These are phyloP conservation scores for Cynodonichthys magdalenae DNA, from an alignment of 2,797 vertebrate genomes.

Conservation along the genomic window DNA sequence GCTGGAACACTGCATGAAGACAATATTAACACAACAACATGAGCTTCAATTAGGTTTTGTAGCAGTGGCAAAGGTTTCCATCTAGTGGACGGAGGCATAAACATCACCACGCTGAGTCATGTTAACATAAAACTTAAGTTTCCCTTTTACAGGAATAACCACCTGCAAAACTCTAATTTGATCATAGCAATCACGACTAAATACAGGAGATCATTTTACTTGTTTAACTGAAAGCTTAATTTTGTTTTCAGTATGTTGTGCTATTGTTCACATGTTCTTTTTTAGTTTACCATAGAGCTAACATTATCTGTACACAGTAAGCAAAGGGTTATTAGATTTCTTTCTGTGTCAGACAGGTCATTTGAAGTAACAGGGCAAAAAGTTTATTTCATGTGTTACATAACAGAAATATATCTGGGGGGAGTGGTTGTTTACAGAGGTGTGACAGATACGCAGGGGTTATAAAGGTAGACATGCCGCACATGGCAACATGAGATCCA, in stretches of 20 bases:
- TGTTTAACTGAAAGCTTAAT: constrained; percentile 12
- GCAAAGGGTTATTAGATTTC: constrained; percentile 36
- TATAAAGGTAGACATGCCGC: constrained; percentile 1
- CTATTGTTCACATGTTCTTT: neutral
- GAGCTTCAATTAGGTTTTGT: neutral
- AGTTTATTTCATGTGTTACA: constrained; percentile 15
- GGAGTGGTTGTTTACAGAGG: constrained; percentile 25
- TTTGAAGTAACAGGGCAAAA: neutral
- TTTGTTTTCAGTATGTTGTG: constrained; percentile 13
- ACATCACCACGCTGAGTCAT: constrained; percentile 8
- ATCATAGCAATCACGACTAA: no score
- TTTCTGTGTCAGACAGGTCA: constrained; percentile 16
- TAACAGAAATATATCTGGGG: constrained; percentile 21
- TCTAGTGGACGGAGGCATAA: constrained; percentile 55
- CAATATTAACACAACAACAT: constrained; percentile 13
- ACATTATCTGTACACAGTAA: neutral
- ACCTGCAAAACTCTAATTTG: neutral
- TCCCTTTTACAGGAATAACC: no score
- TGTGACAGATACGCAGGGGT: constrained; percentile 31
- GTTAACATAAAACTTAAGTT: no score
- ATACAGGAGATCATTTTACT: neutral
- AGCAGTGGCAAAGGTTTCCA: constrained; percentile 32
- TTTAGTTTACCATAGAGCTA: constrained; percentile 1
- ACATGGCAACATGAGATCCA: constrained; percentile 25
- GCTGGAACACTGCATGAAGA: constrained; percentile 51